Evolutionary conservation across 2,113 vertebrate genomes (phyloP).

Genomic region (Sporophila hypoxantha): DNA sequence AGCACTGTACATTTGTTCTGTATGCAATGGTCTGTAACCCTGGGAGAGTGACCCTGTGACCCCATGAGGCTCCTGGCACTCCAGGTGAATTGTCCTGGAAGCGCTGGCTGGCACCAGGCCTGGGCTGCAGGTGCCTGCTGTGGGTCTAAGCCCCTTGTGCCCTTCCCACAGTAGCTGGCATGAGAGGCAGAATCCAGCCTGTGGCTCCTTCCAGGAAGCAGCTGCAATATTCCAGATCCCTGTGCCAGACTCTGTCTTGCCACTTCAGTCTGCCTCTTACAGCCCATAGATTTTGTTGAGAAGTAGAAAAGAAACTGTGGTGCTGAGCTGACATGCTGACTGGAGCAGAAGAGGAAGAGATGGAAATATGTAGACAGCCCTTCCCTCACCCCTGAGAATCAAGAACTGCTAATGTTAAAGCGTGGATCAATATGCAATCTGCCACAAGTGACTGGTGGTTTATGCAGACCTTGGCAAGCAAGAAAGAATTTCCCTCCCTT

Average conservation of each 20-base stretch:
- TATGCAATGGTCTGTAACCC: not conserved
- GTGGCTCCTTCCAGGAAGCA: not conserved
- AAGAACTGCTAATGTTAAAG: not conserved
- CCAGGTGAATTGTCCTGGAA: not conserved
- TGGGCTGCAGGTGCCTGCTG: not conserved
- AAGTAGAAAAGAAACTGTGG: not conserved
- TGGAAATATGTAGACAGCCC: not conserved
- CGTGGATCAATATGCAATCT: not conserved
- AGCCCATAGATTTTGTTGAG: not conserved
- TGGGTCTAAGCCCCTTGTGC: not conserved
- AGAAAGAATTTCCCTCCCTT: not conserved
- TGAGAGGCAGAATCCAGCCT: not conserved
- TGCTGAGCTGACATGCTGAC: not conserved
- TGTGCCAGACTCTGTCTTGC: not conserved
- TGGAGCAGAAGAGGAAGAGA: not conserved
- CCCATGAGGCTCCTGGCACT: not conserved
- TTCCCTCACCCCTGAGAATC: not conserved
- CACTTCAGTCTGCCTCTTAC: not conserved
- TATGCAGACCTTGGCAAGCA: not conserved
- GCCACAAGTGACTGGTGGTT: not conserved
- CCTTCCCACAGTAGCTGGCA: rapidly evolving
- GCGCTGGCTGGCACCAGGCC: not conserved
- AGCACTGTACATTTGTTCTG: not conserved
- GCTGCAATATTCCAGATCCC: not conserved
- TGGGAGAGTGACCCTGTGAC: not conserved